Conservation (phyloP, 2,797 vertebrate species). For the Eurystomus glaucurus region DNA sequence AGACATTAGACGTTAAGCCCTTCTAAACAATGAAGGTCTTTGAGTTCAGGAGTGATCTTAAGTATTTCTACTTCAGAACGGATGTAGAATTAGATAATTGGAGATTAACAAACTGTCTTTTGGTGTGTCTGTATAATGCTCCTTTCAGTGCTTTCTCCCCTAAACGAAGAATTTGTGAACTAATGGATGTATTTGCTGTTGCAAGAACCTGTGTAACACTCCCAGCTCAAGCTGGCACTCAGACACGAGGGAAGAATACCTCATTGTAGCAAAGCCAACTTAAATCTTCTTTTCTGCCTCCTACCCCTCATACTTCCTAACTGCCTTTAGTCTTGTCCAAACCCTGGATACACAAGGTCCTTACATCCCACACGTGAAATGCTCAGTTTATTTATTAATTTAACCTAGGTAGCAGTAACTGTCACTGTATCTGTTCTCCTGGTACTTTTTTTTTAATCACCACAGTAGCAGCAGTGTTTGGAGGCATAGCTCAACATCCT, state of each 20-base stretch:
- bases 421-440: not conserved
- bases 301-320: slow-evolving; percentile 28
- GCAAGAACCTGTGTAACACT: slow-evolving; percentile 7
- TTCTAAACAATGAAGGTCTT: not conserved
- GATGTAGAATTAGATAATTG: not conserved
- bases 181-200: not conserved
- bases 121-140: not conserved
- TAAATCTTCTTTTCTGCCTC: slow-evolving; percentile 29
- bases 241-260: slow-evolving; percentile 34
- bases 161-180: not conserved
- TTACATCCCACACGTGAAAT: not conserved
- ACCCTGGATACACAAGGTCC: not conserved
- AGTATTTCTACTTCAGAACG: not conserved
- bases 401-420: not conserved
- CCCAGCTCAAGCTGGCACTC: slow-evolving; percentile 16
- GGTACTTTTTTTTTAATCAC: not conserved
- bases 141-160: not conserved
- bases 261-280: slow-evolving; percentile 41
- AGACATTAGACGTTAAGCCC: not conserved
- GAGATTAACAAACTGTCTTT: not conserved
- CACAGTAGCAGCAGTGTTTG: slow-evolving; percentile 13
- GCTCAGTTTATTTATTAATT: not conserved
- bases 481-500: not conserved
- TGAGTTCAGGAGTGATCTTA: not conserved
- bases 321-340: not conserved